A percentile compares a stretch with the other conserved stretches of the same genome.
Evolutionary conservation across 2,113 vertebrate species (phyloP).

Genomic region (Salvelinus fontinalis): DNA sequence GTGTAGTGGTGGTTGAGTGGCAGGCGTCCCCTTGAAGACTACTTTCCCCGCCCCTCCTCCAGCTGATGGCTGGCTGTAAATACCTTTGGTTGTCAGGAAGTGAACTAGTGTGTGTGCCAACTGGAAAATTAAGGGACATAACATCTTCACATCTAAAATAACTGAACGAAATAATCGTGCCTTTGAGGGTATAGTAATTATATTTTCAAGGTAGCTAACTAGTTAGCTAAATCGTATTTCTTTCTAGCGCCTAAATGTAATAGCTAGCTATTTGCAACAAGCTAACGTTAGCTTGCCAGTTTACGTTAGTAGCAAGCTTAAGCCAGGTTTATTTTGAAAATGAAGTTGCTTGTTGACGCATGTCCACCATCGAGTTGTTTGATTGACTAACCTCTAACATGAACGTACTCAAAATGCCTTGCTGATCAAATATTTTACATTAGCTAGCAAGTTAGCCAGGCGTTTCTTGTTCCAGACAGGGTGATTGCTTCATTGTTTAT

Average conservation of each 20-base stretch:
- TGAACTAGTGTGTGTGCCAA: constrained; percentile 35
- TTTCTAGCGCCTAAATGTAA: neutral
- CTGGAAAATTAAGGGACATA: constrained; percentile 52
- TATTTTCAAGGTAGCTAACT: neutral
- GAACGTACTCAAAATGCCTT: neutral
- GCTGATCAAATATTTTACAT: neutral
- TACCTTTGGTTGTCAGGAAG: constrained; percentile 66
- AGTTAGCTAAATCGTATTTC: neutral
- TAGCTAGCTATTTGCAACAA: neutral
- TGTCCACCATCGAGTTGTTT: neutral
- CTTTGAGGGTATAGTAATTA: constrained; percentile 47
- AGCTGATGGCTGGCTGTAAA: constrained; percentile 67
- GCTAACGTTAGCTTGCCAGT: neutral
- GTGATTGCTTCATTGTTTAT: constrained; percentile 1
- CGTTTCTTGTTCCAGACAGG: neutral
- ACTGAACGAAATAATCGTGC: constrained; percentile 3
- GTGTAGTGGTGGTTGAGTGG: too few species aligned
- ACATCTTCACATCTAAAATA: neutral
- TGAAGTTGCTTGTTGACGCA: neutral
- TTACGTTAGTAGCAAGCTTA: neutral
- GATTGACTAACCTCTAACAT: neutral
- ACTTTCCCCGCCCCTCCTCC: constrained; percentile 55
- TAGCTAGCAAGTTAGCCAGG: neutral
- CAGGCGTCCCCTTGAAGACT: neutral
- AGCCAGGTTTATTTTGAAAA: constrained; percentile 6